phyloP scores from a whole-genome alignment of 2,888 invertebrate genomes.

The Drosophila parthenogenetica region DNA sequence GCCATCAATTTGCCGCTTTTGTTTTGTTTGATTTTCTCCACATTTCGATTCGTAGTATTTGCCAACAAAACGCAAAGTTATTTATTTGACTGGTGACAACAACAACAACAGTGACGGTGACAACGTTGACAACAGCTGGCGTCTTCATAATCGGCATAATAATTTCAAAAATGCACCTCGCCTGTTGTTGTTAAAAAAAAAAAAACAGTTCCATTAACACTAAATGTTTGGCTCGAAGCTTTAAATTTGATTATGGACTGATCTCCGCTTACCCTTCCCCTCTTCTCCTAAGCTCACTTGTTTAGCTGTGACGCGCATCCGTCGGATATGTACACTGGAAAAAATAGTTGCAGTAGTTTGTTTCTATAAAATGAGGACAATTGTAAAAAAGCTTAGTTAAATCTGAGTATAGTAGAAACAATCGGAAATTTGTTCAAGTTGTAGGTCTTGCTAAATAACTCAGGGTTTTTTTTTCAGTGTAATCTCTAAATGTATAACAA shows the following conservation, averaged over 20 bases:
- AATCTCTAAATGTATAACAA: conserved; percentile 24
- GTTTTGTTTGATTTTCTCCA: conserved; percentile 56
- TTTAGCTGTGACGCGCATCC: conserved; percentile 65
- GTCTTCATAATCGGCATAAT: conserved; percentile 61
- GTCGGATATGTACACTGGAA: conserved; percentile 13
- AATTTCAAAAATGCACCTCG: conserved; percentile 52
- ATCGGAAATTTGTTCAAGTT: too few species aligned
- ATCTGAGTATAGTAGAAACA: too few species aligned
- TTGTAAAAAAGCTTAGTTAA: too few species aligned
- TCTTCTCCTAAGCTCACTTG: conserved; percentile 34
- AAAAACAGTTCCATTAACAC: conserved; percentile 41
- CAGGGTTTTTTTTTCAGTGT: not conserved
- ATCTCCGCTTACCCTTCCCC: not conserved
- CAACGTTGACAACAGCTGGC: conserved; percentile 22
- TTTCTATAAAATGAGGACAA: too few species aligned
- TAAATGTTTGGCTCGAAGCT: conserved; percentile 20
- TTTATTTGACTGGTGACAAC: conserved; percentile 62
- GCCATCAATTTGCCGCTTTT: conserved; percentile 56
- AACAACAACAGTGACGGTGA: conserved; percentile 18
- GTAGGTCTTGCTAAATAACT: not conserved
- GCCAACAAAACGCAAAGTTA: conserved; percentile 74
- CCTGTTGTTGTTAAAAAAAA: conserved; percentile 24
- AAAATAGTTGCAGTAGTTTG: too few species aligned
- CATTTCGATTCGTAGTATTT: conserved; percentile 58
- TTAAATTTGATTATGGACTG: conserved; percentile 30